phyloP scores from a whole-genome alignment of 30 jellyfish, hydroid and myxozoan species.

The Haliclystus octoradiatus region DNA sequence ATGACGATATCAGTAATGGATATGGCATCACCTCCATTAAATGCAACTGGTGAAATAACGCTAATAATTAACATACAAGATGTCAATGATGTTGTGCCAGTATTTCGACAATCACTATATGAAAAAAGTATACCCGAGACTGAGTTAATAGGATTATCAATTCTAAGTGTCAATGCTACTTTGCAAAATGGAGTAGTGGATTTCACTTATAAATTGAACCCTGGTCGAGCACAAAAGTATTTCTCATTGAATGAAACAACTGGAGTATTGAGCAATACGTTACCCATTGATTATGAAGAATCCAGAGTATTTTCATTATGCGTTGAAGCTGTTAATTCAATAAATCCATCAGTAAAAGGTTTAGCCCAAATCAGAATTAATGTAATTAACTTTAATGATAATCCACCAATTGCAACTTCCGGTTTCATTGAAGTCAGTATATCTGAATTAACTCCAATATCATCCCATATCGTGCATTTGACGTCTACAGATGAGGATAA shows the following conservation, averaged over 20 bases:
- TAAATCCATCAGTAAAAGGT: neutral
- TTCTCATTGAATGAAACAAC: neutral
- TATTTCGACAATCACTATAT: too few relatives aligned
- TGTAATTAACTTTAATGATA: neutral
- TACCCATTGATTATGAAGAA: neutral
- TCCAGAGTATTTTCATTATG: neutral
- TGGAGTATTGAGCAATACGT: neutral
- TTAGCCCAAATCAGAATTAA: neutral
- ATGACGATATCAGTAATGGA: conserved; percentile 8
- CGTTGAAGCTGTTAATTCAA: neutral
- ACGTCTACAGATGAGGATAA: too few relatives aligned
- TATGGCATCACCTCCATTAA: neutral
- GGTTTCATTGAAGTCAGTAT: neutral
- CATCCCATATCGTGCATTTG: too few relatives aligned
- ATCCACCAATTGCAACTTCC: neutral
- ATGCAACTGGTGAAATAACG: conserved; percentile 4
- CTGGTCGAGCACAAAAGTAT: neutral
- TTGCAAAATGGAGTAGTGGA: neutral
- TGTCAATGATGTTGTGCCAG: neutral
- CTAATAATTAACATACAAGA: conserved; percentile 8
- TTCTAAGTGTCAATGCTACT: neutral
- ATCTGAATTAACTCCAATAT: neutral
- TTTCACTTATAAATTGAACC: neutral
- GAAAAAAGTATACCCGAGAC: neutral
- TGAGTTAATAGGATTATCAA: neutral